A percentile compares a stretch with the other conserved stretches of the same genome.
Conservation (phyloP, 2,797 vertebrate species). For the Takifugu ocellatus region DNA sequence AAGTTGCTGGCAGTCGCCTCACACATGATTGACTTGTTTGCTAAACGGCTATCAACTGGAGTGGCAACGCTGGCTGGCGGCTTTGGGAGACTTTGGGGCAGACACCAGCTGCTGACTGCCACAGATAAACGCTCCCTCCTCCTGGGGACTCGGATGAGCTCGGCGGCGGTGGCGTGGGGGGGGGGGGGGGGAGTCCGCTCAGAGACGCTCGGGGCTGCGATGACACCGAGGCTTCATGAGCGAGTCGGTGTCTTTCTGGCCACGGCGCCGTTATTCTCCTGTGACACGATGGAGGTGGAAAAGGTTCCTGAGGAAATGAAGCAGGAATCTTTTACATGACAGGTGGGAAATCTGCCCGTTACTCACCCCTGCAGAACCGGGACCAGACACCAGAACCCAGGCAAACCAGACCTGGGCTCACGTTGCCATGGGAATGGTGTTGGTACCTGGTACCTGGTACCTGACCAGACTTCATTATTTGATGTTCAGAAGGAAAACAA, state of each 20-base stretch:
- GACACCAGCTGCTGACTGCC: constrained; percentile 69
- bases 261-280: constrained; percentile 34
- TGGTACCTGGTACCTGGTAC: too few relatives aligned
- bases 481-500: constrained; percentile 3
- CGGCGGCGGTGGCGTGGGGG: not conserved
- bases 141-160: constrained; percentile 46
- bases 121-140: constrained; percentile 60
- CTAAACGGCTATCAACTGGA: constrained; percentile 67
- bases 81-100: constrained; percentile 53
- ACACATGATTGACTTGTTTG: constrained; percentile 74
- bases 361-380: not conserved
- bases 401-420: too few relatives aligned
- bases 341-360: constrained; percentile 22
- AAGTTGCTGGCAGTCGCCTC: constrained; percentile 61
- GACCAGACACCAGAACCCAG: too few relatives aligned
- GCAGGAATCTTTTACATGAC: constrained; percentile 15
- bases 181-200: constrained; percentile 42
- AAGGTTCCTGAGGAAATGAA: constrained; percentile 31
- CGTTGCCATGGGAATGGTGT: too few relatives aligned
- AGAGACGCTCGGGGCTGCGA: constrained; percentile 50
- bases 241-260: constrained; percentile 33
- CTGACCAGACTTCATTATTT: too few relatives aligned
- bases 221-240: constrained; percentile 58
- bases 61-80: constrained; percentile 56
- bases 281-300: constrained; percentile 42